These are phyloP conservation scores for Bradypodion ventrale DNA, from an alignment of 2,797 vertebrate genomes.

Conservation along the genomic window DNA sequence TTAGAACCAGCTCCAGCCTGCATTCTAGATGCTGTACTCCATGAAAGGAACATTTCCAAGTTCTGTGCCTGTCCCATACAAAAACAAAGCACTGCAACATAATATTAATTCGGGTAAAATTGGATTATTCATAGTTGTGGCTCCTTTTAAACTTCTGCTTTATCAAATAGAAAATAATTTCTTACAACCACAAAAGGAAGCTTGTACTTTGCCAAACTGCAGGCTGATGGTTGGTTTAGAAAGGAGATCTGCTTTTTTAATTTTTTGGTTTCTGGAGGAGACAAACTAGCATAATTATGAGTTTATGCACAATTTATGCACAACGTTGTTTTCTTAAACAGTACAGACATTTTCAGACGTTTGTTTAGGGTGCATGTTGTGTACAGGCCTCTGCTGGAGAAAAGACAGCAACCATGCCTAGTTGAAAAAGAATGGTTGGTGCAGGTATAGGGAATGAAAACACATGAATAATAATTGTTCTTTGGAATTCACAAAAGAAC, in stretches of 20 bases:
- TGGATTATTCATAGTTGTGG: conserved; percentile 38
- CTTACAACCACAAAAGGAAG: conserved; percentile 60
- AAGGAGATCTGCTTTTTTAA: conserved; percentile 17
- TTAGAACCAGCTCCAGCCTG: too few relatives aligned
- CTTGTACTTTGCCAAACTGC: conserved; percentile 61
- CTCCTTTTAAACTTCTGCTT: conserved; percentile 52
- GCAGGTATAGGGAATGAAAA: too few relatives aligned
- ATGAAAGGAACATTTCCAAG: too few relatives aligned
- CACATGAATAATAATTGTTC: too few relatives aligned
- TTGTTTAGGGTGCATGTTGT: conserved; percentile 10
- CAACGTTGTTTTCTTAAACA: conserved; percentile 49
- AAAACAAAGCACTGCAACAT: background rate
- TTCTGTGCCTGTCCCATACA: background rate
- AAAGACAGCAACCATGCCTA: background rate
- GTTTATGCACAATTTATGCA: background rate
- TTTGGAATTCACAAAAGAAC: too few relatives aligned
- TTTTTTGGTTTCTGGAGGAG: background rate
- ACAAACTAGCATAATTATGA: conserved; percentile 12
- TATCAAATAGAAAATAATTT: conserved; percentile 46
- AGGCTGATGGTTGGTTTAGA: conserved; percentile 43
- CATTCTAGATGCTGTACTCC: too few relatives aligned
- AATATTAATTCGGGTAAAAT: conserved; percentile 37
- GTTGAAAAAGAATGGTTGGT: too few relatives aligned
- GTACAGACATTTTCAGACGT: conserved; percentile 23
- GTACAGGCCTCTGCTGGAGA: background rate